Evolutionary conservation across 1,140 invertebrate genomes (phyloP), one percentile per base, ranked within the genome.

Genomic region (Littorina saxatilis): DNA sequence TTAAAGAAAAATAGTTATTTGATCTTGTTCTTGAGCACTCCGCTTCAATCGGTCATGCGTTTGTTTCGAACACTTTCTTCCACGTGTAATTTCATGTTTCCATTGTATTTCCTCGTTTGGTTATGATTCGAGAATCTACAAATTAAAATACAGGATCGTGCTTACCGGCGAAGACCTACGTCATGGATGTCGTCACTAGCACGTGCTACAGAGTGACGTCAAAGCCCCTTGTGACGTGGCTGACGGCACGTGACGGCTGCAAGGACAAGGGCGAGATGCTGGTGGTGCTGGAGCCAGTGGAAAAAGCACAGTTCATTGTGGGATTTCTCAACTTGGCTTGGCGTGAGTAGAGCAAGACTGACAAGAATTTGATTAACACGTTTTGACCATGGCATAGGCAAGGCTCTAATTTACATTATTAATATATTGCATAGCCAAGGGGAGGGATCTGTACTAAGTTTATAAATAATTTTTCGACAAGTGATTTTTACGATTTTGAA

Each of bases 161-260:
- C 50, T 11, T 52, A 52, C 50, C 11, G n/a, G n/a, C n/a, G n/a
- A n/a, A n/a, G n/a, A 27, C 7, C n/a, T 61, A 61, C 3, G 55
- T 61, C 55, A 61, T 61, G 23, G 55, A 61, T n/a, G 20, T 20
- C n/a, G 7, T 61, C 17, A 61, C 55, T 9, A 7, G 20, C 23
- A 61, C 55, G 55, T 61, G 55, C 55, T 61, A 61, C 55, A 20
- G 55, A 23, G 55, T 61, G 55, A n/a, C n/a, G 55, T n/a, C n/a
- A n/a, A n/a, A 20, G 27, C 55, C 27, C 13, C n/a, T 61, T 20
- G 13, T 27, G 55, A 2, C 55, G 13, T 61, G 55, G 55, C 27
- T n/a, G 13, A 27, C 15, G 0, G 55, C 55, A 17, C 55, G 55
- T n/a, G 55, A 13, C 9, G 55, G 20, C 55, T 61, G 55, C 27